These are phyloP conservation scores for Heliconius aoede DNA, from an alignment of 2,888 invertebrate species.

Conservation along the genomic window DNA sequence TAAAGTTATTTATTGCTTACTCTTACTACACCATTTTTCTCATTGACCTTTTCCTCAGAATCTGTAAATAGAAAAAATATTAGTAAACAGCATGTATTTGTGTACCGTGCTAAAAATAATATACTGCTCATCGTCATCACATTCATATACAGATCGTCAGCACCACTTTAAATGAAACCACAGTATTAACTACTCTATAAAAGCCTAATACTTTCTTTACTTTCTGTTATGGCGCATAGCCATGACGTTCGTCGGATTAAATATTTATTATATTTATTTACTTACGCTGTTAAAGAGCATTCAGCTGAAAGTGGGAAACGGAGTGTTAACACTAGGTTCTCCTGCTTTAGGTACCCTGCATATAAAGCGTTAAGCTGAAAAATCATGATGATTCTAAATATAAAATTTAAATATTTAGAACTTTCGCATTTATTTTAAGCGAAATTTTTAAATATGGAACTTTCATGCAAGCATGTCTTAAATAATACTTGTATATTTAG, in stretches of 20 bases:
- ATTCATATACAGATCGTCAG: no score
- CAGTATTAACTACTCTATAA: no score
- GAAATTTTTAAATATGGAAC: background rate
- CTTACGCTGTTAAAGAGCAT: background rate
- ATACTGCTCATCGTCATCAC: no score
- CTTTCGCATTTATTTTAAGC: no score
- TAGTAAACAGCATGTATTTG: background rate
- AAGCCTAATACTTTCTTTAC: no score
- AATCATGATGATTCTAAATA: no score
- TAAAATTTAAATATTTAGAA: no score
- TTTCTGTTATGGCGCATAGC: background rate
- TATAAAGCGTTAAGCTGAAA: no score
- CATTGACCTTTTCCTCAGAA: conserved; percentile 5
- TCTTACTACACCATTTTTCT: background rate
- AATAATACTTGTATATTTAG: background rate
- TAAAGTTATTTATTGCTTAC: background rate
- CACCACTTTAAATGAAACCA: no score
- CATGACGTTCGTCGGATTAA: background rate
- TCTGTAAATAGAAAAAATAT: conserved; percentile 2
- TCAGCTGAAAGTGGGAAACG: background rate
- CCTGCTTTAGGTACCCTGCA: no score
- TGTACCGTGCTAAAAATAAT: background rate
- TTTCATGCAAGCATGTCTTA: background rate
- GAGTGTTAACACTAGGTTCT: background rate
- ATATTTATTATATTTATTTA: background rate